A percentile compares a stretch with the other conserved stretches of the same genome.
These are phyloP conservation scores for Eurytoma californica DNA, from an alignment of 2,888 invertebrate species.

Conservation along the genomic window DNA sequence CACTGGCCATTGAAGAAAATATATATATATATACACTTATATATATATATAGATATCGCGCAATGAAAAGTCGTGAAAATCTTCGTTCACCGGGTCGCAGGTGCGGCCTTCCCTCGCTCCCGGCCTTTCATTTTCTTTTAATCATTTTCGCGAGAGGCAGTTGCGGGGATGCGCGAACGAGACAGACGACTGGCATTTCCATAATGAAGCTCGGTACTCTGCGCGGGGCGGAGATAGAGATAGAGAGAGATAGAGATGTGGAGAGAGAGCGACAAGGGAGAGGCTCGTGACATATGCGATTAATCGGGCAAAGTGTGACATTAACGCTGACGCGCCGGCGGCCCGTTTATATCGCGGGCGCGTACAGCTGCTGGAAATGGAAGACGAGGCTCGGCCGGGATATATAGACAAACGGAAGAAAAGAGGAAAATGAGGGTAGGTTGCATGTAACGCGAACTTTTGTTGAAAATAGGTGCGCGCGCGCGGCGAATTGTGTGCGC, in stretches of 20 bases:
- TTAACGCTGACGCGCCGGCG: constrained; percentile 40
- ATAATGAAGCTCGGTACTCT: constrained; percentile 43
- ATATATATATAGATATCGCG: not conserved
- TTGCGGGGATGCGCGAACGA: constrained; percentile 7
- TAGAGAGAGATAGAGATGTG: not conserved
- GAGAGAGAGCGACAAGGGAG: constrained; percentile 10
- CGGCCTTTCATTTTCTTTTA: constrained; percentile 32
- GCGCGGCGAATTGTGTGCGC: constrained; percentile 36
- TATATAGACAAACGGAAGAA: constrained; percentile 35
- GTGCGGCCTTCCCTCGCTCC: not conserved
- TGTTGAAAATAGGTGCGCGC: constrained; percentile 23
- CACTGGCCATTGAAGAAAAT: constrained; percentile 30
- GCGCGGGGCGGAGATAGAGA: not conserved
- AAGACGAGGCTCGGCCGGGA: constrained; percentile 11
- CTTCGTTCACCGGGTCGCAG: too few species aligned
- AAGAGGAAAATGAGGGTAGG: constrained; percentile 18
- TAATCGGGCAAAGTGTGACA: constrained; percentile 39
- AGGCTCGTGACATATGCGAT: constrained; percentile 38
- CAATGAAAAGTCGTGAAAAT: not conserved
- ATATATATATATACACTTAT: constrained; percentile 9
- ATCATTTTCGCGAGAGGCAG: constrained; percentile 36
- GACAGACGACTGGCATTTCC: constrained; percentile 50
- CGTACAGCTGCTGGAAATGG: constrained; percentile 21
- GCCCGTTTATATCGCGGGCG: constrained; percentile 31
- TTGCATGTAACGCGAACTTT: constrained; percentile 25